Base-by-base conservation (phyloP, 2,113 vertebrate genomes). In the Lepidothrix coronata region DNA sequence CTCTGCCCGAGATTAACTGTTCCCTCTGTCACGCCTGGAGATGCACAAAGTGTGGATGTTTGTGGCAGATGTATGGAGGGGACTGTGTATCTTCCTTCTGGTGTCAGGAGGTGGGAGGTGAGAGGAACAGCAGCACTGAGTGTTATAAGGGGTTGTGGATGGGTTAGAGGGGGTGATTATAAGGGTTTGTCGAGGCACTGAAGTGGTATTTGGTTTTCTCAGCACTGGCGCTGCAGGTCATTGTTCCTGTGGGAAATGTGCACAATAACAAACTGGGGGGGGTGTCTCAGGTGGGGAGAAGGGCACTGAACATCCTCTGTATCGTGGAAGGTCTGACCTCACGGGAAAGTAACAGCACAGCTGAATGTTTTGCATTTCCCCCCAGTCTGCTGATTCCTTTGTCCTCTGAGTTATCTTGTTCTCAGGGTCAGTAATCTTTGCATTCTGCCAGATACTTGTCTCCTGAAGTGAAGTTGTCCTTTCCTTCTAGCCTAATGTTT, bases 401-500 rank as follows among this genome's bases (percentile, higher is more conserved):
- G 67, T 94, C 33, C 58, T 77, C 51, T 0, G 1, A 55, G 33
- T 84, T 89, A 71, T 35, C 24, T 55, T 43, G 31, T 77, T 93
- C 76, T 77, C 74, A 52, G 44, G 62, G 82, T 85, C 79, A 88
- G 27, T 89, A 58, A 72, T 88, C 71, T 85, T 93, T 93, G 33
- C 35, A 41, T 21, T 15, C 35, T 83, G 44, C 20, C 61, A 52
- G 43, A 27, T 57, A 39, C 30, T 67, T 75, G 51, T 63, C 54
- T 82, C 75, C 83, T 89, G 82, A 88, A 95, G 61, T 52, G 52
- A 71, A 88, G 57, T 46, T 95, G 91, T 81, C 55, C 84, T 88
- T 96, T 95, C 41, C 48, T 67, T 85, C 46, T 91, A 58, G 65
- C 48, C 39, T 88, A 65, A 41, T 46, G 52, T 94, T 96, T 93